These are phyloP conservation scores for Drosophila santomea DNA, from an alignment of 1,140 invertebrate species.

Conservation along the genomic window DNA sequence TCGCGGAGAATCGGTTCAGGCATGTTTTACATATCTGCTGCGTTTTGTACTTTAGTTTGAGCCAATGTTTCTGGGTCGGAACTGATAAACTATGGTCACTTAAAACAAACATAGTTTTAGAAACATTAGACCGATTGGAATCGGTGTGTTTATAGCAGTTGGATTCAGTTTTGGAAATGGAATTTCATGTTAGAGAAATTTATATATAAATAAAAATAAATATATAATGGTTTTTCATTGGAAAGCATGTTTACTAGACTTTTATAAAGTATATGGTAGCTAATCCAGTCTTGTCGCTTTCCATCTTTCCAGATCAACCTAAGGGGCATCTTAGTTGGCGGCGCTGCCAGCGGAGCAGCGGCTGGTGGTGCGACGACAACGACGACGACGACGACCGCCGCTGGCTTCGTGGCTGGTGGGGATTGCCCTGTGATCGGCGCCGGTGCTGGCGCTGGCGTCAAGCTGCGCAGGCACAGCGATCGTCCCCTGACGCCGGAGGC, in stretches of 20 bases:
- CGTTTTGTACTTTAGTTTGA: neutral
- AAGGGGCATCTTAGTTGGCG: slow-evolving; percentile 65
- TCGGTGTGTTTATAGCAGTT: neutral
- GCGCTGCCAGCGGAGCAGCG: slow-evolving; percentile 39
- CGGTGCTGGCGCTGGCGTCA: slow-evolving; percentile 67
- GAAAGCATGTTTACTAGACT: no score
- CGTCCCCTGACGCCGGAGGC: slow-evolving; percentile 48
- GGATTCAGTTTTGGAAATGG: neutral
- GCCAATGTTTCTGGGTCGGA: neutral
- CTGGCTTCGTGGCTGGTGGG: slow-evolving; percentile 37
- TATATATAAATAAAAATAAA: no score
- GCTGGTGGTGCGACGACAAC: slow-evolving; percentile 21
- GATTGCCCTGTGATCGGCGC: slow-evolving; percentile 57
- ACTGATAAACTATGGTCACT: neutral
- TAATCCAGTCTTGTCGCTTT: neutral
- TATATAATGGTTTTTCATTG: no score
- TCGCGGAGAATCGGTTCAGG: neutral
- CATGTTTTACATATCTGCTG: neutral
- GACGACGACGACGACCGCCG: slow-evolving; percentile 12
- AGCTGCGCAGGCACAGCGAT: slow-evolving; percentile 74
- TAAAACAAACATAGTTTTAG: neutral
- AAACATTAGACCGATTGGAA: neutral
- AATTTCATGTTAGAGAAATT: no score
- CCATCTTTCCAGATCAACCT: slow-evolving; percentile 56
- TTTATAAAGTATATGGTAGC: neutral